A percentile compares a stretch with the other conserved stretches of the same genome.
phyloP scores from a whole-genome alignment of 2,113 vertebrate species.

The Pelvicachromis taeniatus region DNA sequence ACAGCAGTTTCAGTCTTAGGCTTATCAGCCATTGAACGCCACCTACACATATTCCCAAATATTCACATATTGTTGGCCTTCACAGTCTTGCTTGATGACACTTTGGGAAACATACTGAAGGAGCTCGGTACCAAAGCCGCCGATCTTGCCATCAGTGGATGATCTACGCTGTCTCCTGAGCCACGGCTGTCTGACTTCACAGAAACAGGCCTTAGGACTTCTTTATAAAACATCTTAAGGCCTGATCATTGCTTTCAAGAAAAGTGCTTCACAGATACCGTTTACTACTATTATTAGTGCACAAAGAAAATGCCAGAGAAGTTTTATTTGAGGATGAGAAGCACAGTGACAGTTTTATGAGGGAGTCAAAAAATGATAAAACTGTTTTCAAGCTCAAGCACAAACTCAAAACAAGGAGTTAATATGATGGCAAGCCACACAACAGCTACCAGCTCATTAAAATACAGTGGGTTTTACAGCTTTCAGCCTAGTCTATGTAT shows the following conservation, averaged over 20 bases:
- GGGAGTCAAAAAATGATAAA: neutral
- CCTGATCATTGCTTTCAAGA: neutral
- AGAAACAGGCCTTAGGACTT: neutral
- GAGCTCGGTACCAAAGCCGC: neutral
- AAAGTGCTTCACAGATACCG: neutral
- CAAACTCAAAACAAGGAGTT: neutral
- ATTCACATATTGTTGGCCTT: neutral
- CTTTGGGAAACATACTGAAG: neutral
- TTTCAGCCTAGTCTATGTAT: neutral
- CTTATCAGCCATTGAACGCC: neutral
- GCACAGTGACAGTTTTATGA: neutral
- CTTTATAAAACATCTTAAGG: neutral
- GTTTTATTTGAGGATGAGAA: rapidly evolving
- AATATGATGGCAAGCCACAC: neutral
- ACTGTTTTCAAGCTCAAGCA: neutral
- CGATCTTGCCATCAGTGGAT: neutral
- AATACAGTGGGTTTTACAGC: neutral
- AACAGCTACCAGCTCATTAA: neutral
- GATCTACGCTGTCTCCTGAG: neutral
- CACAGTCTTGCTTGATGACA: neutral
- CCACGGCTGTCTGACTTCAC: neutral
- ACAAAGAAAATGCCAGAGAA: neutral
- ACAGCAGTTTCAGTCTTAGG: neutral
- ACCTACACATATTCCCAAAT: neutral
- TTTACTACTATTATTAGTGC: neutral